Evolutionary conservation across 2,888 invertebrate species (phyloP).

Genomic region (Thymelicus sylvestris): DNA sequence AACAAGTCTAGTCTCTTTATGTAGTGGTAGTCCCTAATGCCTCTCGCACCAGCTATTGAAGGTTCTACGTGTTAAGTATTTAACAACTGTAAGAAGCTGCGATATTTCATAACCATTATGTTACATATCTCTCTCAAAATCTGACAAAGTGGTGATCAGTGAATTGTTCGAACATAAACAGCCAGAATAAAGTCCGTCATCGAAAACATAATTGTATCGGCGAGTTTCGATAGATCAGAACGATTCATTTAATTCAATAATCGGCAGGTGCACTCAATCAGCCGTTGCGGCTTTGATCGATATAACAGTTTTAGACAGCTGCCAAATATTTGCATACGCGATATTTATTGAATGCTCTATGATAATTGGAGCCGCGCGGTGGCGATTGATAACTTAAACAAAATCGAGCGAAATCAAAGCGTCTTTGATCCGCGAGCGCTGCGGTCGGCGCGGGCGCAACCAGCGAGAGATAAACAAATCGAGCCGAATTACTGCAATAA

Average conservation of each 20-base stretch:
- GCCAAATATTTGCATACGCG: conserved; percentile 37
- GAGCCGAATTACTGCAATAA: conserved; percentile 67
- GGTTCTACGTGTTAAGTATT: neutral
- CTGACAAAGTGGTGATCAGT: conserved; percentile 11
- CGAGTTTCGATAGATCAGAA: conserved; percentile 15
- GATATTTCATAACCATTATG: neutral
- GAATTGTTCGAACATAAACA: conserved; percentile 3
- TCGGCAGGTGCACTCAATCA: conserved; percentile 34
- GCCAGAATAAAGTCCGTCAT: neutral
- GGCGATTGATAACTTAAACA: conserved; percentile 23
- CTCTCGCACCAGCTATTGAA: neutral
- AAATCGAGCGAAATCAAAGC: conserved; percentile 20
- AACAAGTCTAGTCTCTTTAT: too few relatives aligned
- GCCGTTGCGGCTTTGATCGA: conserved; percentile 33
- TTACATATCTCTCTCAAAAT: neutral
- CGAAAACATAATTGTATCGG: neutral
- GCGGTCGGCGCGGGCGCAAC: neutral
- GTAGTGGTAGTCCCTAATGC: neutral
- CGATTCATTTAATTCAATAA: conserved; percentile 34
- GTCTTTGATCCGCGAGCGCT: neutral
- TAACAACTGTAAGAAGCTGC: neutral
- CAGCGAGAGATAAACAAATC: conserved; percentile 39
- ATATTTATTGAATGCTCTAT: conserved; percentile 35
- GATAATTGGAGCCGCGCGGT: conserved; percentile 17
- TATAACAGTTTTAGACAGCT: conserved; percentile 32